Evolutionary conservation across 2,888 invertebrate genomes (phyloP), one percentile per base, ranked within the genome.

Genomic region (Iphiclides podalirius): DNA sequence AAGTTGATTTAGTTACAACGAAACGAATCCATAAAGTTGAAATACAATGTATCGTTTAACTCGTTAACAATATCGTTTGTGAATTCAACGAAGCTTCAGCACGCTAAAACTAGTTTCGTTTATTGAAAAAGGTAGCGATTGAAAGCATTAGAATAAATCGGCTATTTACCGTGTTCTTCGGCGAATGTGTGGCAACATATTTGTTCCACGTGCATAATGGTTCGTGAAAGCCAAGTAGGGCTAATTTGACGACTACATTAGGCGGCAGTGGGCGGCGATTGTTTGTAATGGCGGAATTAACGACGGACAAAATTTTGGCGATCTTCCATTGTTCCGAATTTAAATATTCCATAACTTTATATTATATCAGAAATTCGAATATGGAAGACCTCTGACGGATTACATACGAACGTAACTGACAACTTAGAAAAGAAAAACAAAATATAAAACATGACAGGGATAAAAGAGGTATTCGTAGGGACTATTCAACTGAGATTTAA

Each of bases 121-220:
- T n/a, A n/a, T n/a, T n/a, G n/a, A n/a, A n/a, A n/a, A n/a, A n/a
- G n/a, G n/a, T n/a, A n/a, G n/a, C n/a, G n/a, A n/a, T n/a, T n/a
- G n/a, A n/a, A n/a, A n/a, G n/a, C n/a, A n/a, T n/a, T n/a, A n/a
- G n/a, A n/a, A n/a, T 7, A 34, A 40, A 34, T 40, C 7, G 39
- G n/a, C 28, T 23, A 39, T 55, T 44, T 44, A 28, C 45, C 38
- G 52, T 46, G 46, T 51, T 48, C 43, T 33, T 49, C 57, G 59
- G 58, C 57, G 59, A 61, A 61, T 61, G 47, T 52, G 52, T 67
- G 65, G 53, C 64, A 69, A 72, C 71, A 71, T 74, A 65, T 60
- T 58, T 61, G 62, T 67, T 72, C 71, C 69, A 60, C 60, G 56
- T 59, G 67, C 55, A 57, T 70, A 79, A 80, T 75, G 75, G 69